Evolutionary conservation across 2,797 vertebrate species (phyloP), one percentile per base, ranked within the genome.

Genomic region (Hydrocynus forskahlii): DNA sequence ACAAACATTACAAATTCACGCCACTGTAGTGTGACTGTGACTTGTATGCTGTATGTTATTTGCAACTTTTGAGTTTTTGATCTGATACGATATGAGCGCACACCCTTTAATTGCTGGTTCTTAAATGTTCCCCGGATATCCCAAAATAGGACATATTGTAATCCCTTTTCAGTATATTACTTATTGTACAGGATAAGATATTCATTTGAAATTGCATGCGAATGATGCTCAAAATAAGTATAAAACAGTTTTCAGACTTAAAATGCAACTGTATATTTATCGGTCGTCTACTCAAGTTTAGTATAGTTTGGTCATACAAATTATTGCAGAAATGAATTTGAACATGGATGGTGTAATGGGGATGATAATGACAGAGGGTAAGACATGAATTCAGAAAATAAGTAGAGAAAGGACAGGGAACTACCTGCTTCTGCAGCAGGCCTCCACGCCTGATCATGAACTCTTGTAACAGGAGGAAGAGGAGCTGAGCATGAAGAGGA

Each of bases 391-490:
- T 67, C 35, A 17, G 43, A 59, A 25, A 63, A 62, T 64, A 10
- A 43, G 19, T 59, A 66, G 9, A 75, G 43, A 52, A 40, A 52
- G 72, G 68, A 63, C 25, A 81, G 80, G 48, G 75, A 69, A 69
- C 77, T 92, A 93, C 92, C 93, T 94, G 88, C 73, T 40, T 89
- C 85, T 82, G 85, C 4, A 5, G 68, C 87, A 86, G 93, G 92
- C 86, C 93, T 92, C 92, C 92, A 94, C 25, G 93, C 92, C 84
- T 91, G 78, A 75, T 93, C 94, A 69, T 84, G 86, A 21, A 92
- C 48, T 87, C 86, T 91, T 50, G 59, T 77, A 35, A 69, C 29
- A 54, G 86, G 78, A 73, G 86, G 79, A 73, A 45, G 85, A 40
- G 79, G 85, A 66, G 86, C 91, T 92, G 88, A 81, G 48, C 70